Base-by-base conservation (phyloP, 92 coral and sea anemone genomes). In the Bergia sp. region DNA sequence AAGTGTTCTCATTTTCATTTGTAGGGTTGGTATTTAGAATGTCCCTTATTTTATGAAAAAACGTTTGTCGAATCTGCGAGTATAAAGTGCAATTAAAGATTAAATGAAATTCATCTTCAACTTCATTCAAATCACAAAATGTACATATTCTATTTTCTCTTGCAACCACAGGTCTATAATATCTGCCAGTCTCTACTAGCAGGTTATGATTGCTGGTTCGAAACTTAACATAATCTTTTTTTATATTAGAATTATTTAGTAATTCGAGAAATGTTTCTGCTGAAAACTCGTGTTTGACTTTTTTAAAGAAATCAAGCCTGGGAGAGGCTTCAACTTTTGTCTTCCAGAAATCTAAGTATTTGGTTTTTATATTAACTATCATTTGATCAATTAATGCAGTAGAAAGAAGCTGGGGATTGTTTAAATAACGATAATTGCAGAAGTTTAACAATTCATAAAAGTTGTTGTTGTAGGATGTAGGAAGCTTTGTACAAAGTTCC, bases 171-270 rank as follows among this genome's bases (percentile, higher is more conserved):
- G 77, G 77, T 73, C 77, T 73, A 73, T 73, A 73, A 73, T 10
- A 73, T 73, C 77, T 73, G 77, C 40, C 77, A 73, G 77, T 73
- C 42, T 73, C 77, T 73, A 73, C 77, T 73, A 73, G 77, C 39
- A 73, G 77, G 77, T 73, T 73, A 73, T 73, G 77, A 73, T 73
- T 73, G 77, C 77, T 73, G 77, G 77, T 73, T 23, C 77, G 77
- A 73, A 73, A 73, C 40, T 73, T 73, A 73, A 73, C 20, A 65
- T 65, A 65, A 65, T 65, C 72, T 65, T 65, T 13, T 65, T 65
- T 65, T 4, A 65, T 13, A 65, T 65, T 65, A 65, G 72, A 65
- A 65, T 65, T 65, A 73, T 73, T 73, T 73, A 23, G n/a, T n/a
- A n/a, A n/a, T n/a, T n/a, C n/a, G n/a, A n/a, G n/a, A n/a, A n/a